Conservation (phyloP, 2,797 vertebrate genomes). For the Sebastes hubbsi region DNA sequence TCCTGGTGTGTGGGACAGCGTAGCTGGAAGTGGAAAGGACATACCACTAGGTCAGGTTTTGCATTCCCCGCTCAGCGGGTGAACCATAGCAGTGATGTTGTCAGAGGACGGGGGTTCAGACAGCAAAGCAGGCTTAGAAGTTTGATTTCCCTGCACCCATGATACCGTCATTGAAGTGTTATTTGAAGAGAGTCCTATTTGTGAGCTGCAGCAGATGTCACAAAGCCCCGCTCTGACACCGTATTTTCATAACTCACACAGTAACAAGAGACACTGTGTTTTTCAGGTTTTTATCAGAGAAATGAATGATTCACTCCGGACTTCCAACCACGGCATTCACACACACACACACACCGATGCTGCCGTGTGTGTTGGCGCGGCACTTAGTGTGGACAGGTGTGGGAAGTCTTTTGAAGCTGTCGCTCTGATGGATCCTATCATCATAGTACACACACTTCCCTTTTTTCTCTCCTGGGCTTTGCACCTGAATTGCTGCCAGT, state of each 20-base stretch:
- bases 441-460: background rate
- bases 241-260: constrained; percentile 9
- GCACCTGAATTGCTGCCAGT: constrained; percentile 11
- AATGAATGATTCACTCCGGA: constrained; percentile 23
- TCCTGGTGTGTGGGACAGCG: background rate
- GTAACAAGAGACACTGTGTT: background rate
- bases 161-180: background rate
- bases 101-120: constrained; percentile 9
- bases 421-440: constrained; percentile 3
- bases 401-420: constrained; percentile 40
- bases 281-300: constrained; percentile 8
- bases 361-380: constrained; percentile 23
- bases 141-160: background rate
- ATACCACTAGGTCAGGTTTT: constrained; percentile 1
- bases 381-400: constrained; percentile 31
- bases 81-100: background rate
- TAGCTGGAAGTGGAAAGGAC: constrained; percentile 3
- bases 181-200: constrained; percentile 20
- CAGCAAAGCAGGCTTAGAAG: background rate
- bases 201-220: background rate
- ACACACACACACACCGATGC: background rate
- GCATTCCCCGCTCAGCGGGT: constrained; percentile 7
- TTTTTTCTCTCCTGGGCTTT: constrained; percentile 4
- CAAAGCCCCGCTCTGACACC: background rate
- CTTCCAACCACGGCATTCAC: constrained; percentile 1